Evolutionary conservation across 2,113 vertebrate genomes (phyloP).

Genomic region (Corythaeola cristata): DNA sequence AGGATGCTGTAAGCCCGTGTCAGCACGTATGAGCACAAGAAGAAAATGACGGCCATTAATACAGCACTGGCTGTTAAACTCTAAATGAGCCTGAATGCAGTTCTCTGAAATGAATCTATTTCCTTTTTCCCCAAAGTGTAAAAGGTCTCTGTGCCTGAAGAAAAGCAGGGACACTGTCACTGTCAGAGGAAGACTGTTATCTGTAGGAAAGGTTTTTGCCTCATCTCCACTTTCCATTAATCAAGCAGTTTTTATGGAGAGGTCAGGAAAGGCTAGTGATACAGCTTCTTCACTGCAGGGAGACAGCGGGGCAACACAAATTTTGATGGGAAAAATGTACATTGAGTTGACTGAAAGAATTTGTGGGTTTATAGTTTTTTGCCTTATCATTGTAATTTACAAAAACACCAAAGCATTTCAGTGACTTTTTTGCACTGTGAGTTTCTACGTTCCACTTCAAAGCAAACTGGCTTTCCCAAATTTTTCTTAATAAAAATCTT

Average conservation of each 20-base stretch:
- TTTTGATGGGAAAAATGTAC: neutral
- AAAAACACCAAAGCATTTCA: neutral
- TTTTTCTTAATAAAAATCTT: neutral
- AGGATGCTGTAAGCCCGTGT: neutral
- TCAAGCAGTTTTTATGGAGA: neutral
- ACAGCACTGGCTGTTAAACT: conserved; percentile 31
- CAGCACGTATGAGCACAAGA: neutral
- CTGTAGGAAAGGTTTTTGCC: neutral
- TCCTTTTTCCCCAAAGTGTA: neutral
- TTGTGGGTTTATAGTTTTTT: neutral
- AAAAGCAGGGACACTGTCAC: neutral
- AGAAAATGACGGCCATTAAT: conserved; percentile 39
- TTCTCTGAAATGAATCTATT: conserved; percentile 24
- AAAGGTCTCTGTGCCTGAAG: conserved; percentile 8
- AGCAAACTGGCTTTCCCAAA: neutral
- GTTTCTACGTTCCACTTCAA: neutral
- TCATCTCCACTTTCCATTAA: neutral
- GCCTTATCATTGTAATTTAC: neutral
- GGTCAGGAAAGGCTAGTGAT: neutral
- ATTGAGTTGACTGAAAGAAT: neutral
- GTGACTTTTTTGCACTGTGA: neutral
- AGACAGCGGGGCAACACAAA: neutral
- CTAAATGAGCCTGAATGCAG: conserved; percentile 30
- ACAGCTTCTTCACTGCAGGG: neutral
- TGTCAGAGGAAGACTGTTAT: neutral